Evolutionary conservation across 2,797 vertebrate genomes (phyloP), one percentile per base, ranked within the genome.

Genomic region (Sciurus vulgaris): DNA sequence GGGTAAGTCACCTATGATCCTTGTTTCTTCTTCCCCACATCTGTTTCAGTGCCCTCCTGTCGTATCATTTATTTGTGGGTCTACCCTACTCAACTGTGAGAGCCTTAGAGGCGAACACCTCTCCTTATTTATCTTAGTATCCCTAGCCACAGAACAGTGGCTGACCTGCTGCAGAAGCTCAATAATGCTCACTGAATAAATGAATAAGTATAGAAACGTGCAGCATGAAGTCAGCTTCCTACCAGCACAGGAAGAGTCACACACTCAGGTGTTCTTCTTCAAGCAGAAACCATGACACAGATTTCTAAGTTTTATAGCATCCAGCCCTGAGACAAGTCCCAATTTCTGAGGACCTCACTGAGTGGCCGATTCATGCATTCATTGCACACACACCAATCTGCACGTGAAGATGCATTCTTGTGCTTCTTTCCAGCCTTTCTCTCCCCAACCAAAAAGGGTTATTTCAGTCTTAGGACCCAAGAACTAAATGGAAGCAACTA

Each of bases 111-210:
- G 65, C 26, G 72, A 44, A 65, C 59, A 72, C 24, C 44, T 65
- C 51, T 54, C 72, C 65, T 89, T 90, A 70, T 92, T 93, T 84
- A 67, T 54, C 94, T 92, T 69, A 54, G 83, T 49, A 79, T 78
- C 35, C 76, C 78, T 41, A 38, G 61, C 56, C 89, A 78, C 77
- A 92, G 85, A 91, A 92, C 73, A 92, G 47, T 13, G 30, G 26
- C 76, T 41, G 14, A 41, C 33, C 47, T 1, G 20, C 70, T 54
- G 35, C 18, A 14, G 78, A 76, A 9, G 12, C 47, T 54, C 44
- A 18, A n/a, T 47, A 51, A 49, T 65, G 61, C 61, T 82, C 54
- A 33, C 26, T 87, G 63, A 77, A 82, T 82, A 92, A 94, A 85
- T 7, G 44, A 38, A n/a, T 24, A 83, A 92, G 54, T 14, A 70